These are phyloP conservation scores for Epicampocera succincta DNA, from an alignment of 2,888 invertebrate species.

Conservation along the genomic window DNA sequence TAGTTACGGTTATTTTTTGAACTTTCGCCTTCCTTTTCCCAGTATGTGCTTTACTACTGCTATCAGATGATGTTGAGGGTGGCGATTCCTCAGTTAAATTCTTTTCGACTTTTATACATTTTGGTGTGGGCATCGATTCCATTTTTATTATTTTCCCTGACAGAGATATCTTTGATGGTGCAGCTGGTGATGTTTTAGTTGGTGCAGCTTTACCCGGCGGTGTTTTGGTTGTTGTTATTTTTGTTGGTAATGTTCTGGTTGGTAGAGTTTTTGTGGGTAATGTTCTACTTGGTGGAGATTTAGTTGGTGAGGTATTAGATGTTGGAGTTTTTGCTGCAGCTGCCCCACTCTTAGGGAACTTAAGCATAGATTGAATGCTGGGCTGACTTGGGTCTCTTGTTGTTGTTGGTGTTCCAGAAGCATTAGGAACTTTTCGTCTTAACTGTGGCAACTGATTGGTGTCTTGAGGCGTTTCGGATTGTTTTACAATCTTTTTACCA, in stretches of 20 bases:
- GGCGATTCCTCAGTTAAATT: background rate
- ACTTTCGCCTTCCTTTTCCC: slow-evolving; percentile 85
- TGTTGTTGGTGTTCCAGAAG: background rate
- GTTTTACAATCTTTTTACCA: background rate
- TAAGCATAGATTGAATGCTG: slow-evolving; percentile 60
- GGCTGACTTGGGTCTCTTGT: slow-evolving; percentile 45
- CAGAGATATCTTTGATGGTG: background rate
- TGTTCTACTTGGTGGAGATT: background rate
- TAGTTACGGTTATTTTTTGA: slow-evolving; percentile 86
- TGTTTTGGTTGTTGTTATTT: background rate
- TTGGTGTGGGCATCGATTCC: background rate
- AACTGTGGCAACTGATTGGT: slow-evolving; percentile 35
- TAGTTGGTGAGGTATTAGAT: background rate
- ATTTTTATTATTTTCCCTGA: background rate
- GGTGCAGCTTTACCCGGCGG: background rate
- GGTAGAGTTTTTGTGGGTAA: background rate
- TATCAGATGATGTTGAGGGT: slow-evolving; percentile 28
- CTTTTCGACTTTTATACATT: slow-evolving; percentile 34
- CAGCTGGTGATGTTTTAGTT: background rate
- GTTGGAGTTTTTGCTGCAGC: slow-evolving; percentile 21
- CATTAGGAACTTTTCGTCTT: slow-evolving; percentile 57
- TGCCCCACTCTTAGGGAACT: slow-evolving; percentile 61
- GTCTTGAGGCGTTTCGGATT: slow-evolving; percentile 5
- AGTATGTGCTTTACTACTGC: slow-evolving; percentile 82
- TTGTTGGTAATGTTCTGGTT: background rate